Evolutionary conservation across 2,888 invertebrate genomes (phyloP).

Genomic region (Lycia hirtaria): DNA sequence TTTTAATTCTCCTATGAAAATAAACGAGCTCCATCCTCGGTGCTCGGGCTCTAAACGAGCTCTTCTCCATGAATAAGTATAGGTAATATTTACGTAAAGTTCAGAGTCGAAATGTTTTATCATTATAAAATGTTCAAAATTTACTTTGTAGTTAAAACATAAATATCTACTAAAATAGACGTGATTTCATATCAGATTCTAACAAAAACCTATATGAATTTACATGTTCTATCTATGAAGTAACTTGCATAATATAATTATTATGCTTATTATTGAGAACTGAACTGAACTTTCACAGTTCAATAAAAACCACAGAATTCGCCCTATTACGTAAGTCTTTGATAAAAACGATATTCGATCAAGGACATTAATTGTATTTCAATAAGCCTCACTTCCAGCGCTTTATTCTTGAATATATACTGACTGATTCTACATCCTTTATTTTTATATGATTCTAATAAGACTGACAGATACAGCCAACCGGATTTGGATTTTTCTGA

Average conservation of each 20-base stretch:
- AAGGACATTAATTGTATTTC: slow-evolving; percentile 30
- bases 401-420: slow-evolving; percentile 28
- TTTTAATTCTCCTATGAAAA: too few species aligned
- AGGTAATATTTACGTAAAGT: slow-evolving; percentile 17
- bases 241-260: too few species aligned
- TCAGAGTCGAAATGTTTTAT: slow-evolving; percentile 8
- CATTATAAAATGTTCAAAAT: slow-evolving; percentile 15
- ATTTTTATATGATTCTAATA: slow-evolving; percentile 2
- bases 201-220: neutral
- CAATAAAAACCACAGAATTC: too few species aligned
- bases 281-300: too few species aligned
- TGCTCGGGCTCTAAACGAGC: too few species aligned
- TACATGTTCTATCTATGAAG: neutral
- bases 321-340: slow-evolving; percentile 24
- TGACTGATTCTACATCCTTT: slow-evolving; percentile 15
- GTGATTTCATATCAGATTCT: slow-evolving; percentile 9
- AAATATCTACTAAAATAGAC: neutral
- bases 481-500: too few species aligned
- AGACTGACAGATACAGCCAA: neutral
- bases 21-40: too few species aligned
- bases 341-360: slow-evolving; percentile 29
- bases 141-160: slow-evolving; percentile 12
- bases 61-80: slow-evolving; percentile 27
- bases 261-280: too few species aligned
- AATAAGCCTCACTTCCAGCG: slow-evolving; percentile 22